These are phyloP conservation scores for Torymus tubicola DNA, from an alignment of 2,888 invertebrate genomes.

Conservation along the genomic window DNA sequence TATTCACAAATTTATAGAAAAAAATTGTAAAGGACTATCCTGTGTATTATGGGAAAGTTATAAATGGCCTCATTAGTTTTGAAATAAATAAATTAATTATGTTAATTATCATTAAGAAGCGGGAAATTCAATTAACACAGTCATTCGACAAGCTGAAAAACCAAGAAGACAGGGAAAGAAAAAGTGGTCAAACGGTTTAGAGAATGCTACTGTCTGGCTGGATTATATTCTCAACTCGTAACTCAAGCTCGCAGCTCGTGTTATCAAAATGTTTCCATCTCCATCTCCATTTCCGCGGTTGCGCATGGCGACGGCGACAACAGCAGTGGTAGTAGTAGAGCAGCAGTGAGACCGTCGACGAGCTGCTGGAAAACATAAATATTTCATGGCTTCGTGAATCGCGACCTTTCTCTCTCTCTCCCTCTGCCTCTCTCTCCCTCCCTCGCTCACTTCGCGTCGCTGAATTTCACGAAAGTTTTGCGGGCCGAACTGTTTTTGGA, in stretches of 20 bases:
- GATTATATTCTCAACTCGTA: slow-evolving; percentile 8
- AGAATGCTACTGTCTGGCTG: background rate
- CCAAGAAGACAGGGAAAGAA: too few relatives aligned
- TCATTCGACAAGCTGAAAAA: too few relatives aligned
- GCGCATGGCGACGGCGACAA: background rate
- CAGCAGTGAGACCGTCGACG: background rate
- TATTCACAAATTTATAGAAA: too few relatives aligned
- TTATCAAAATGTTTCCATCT: slow-evolving; percentile 44
- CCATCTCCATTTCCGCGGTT: slow-evolving; percentile 46
- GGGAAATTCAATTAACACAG: too few relatives aligned
- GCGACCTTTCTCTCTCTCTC: slow-evolving; percentile 4
- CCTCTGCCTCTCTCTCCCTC: background rate
- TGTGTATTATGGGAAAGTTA: too few relatives aligned
- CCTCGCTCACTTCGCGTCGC: background rate
- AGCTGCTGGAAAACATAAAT: slow-evolving; percentile 68
- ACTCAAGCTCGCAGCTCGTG: background rate
- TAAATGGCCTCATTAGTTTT: too few relatives aligned
- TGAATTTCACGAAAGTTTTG: slow-evolving; percentile 55
- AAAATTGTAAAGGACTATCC: too few relatives aligned
- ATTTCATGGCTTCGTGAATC: slow-evolving; percentile 66
- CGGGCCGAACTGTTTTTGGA: slow-evolving; percentile 55
- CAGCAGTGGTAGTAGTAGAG: too few relatives aligned
- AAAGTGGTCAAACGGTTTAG: too few relatives aligned
- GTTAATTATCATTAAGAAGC: too few relatives aligned
- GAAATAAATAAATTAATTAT: too few relatives aligned